These are phyloP conservation scores for Lacanobia oleracea DNA, from an alignment of 2,888 invertebrate species.

Conservation along the genomic window DNA sequence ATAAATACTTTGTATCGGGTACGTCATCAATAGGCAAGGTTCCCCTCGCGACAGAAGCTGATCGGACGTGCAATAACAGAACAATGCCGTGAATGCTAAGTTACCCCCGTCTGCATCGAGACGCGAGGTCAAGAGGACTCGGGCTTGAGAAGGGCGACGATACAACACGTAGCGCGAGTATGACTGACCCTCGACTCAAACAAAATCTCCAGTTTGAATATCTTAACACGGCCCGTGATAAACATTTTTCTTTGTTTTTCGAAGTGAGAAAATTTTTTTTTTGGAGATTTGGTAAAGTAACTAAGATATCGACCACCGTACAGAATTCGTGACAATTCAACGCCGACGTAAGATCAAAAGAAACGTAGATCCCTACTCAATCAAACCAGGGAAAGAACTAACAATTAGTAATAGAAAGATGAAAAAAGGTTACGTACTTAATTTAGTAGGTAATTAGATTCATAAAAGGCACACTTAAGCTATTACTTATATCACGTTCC, in stretches of 20 bases:
- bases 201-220: conserved; percentile 46
- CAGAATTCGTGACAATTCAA: neutral
- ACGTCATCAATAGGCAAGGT: conserved; percentile 55
- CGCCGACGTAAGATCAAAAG: neutral
- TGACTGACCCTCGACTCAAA: conserved; percentile 49
- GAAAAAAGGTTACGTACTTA: neutral
- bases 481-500: no score
- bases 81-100: conserved; percentile 80
- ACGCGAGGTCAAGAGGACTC: conserved; percentile 66
- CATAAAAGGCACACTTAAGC: no score
- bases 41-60: conserved; percentile 67
- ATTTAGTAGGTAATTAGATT: neutral
- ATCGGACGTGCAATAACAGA: conserved; percentile 78
- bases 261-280: neutral
- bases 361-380: neutral
- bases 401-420: neutral
- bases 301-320: neutral
- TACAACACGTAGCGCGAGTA: conserved; percentile 33
- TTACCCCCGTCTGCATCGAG: conserved; percentile 65
- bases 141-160: conserved; percentile 49
- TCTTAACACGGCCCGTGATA: conserved; percentile 20
- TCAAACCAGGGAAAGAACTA: neutral
- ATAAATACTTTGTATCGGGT: conserved; percentile 36
- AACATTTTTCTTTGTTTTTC: conserved; percentile 1
- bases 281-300: neutral